A percentile compares a stretch with the other conserved stretches of the same genome.
phyloP scores from a whole-genome alignment of 2,888 invertebrate species.

The Hymenopus coronatus region DNA sequence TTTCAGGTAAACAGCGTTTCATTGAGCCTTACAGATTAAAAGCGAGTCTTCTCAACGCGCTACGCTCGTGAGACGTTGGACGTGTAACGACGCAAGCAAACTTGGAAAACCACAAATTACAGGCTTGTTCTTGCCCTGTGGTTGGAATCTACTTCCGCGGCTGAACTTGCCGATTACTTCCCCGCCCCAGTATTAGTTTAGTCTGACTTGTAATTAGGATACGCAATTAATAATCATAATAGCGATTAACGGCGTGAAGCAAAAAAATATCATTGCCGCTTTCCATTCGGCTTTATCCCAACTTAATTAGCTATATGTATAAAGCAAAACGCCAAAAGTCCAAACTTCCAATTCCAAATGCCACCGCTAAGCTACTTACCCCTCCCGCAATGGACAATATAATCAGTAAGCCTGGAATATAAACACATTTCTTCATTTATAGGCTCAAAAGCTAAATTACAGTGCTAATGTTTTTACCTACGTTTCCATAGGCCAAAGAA shows the following conservation, averaged over 20 bases:
- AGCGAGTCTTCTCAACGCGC: too few species aligned
- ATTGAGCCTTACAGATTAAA: too few species aligned
- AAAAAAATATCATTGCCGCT: neutral
- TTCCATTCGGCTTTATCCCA: neutral
- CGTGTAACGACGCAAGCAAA: neutral
- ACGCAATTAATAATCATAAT: neutral
- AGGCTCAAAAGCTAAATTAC: too few species aligned
- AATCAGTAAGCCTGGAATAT: too few species aligned
- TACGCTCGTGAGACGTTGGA: too few species aligned
- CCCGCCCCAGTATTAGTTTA: neutral
- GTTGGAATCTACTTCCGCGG: neutral
- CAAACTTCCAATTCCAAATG: too few species aligned
- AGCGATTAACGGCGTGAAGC: neutral
- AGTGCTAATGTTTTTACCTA: too few species aligned
- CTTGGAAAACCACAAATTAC: constrained; percentile 12
- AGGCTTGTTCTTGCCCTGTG: neutral
- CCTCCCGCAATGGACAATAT: too few species aligned
- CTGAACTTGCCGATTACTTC: neutral
- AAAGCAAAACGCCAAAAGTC: neutral
- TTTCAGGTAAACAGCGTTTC: too few species aligned
- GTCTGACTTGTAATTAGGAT: neutral
- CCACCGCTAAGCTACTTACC: too few species aligned
- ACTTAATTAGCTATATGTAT: neutral
- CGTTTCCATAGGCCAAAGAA: too few species aligned
- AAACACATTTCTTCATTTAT: too few species aligned